Evolutionary conservation across 2,797 vertebrate genomes (phyloP), one percentile per base, ranked within the genome.

Genomic region (Muscicapa striata): DNA sequence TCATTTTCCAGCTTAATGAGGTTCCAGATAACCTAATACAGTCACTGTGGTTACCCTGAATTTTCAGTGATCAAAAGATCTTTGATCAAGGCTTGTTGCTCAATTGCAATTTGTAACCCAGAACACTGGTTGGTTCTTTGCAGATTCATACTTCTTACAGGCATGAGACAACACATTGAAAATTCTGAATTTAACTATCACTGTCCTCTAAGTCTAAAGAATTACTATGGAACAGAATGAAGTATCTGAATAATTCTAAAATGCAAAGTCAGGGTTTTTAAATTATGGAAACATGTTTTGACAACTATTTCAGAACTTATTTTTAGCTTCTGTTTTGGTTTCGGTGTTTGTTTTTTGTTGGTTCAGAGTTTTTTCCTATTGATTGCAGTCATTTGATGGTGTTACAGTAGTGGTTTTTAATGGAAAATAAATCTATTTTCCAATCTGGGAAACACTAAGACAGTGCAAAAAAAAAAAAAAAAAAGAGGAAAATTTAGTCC

Each of bases 21-120:
- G n/a, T 83, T 75, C 32, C 51, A 78, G 46, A 36, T 88, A 93
- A 68, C 40, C 77, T 78, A 90, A 87, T 78, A 64, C 49, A 89
- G 57, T 87, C 74, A 90, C 9, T 43, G 16, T 29, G 5, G 22
- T 64, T 87, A 78, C 6, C 13, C 46, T 90, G 77, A 93, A 63
- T 77, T 94, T 94, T 77, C 73, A 86, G 21, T 80, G 83, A 94
- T 91, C 76, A 93, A 85, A 92, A 89, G 51, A 27, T 73, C 59
- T 89, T 79, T 87, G 70, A 84, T 93, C 48, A 86, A 72, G 27
- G 3, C 22, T 0, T 1, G 18, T 58, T 78, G 19, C 79, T 90
- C 30, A 73, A 40, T 27, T 84, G 13, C 5, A 78, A 48, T 69
- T 94, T 62, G 74, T 87, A 89, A 84, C 48, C 24, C 74, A 78